phyloP scores from a whole-genome alignment of 2,888 invertebrate species.

The Amblyteles armatorius region DNA sequence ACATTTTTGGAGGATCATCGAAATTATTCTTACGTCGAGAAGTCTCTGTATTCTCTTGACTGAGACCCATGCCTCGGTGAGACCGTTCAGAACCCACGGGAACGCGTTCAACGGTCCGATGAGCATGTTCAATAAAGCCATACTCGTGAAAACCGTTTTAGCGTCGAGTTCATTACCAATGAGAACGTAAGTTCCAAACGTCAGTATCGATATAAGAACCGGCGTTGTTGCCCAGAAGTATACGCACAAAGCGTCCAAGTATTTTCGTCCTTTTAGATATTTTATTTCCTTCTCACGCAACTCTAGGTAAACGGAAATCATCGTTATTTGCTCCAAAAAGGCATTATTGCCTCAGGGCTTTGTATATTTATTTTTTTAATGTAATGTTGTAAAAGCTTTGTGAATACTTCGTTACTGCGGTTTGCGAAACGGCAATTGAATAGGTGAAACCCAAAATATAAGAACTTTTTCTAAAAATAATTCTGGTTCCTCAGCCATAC shows the following conservation, averaged over 20 bases:
- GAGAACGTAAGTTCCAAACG: slow-evolving; percentile 92
- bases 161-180: slow-evolving; percentile 93
- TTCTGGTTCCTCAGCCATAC: slow-evolving; percentile 73
- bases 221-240: slow-evolving; percentile 99
- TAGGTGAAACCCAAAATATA: no score
- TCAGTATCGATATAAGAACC: slow-evolving; percentile 93
- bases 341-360: no score
- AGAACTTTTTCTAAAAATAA: background rate
- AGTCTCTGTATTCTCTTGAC: slow-evolving; percentile 94
- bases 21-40: slow-evolving; percentile 87
- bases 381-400: background rate
- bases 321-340: background rate
- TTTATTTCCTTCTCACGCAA: slow-evolving; percentile 90
- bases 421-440: background rate
- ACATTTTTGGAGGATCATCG: slow-evolving; percentile 22
- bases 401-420: background rate
- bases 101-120: slow-evolving; percentile 98
- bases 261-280: slow-evolving; percentile 94
- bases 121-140: slow-evolving; percentile 97
- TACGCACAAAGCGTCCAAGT: slow-evolving; percentile 98
- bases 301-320: slow-evolving; percentile 83
- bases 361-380: background rate
- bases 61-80: slow-evolving; percentile 98
- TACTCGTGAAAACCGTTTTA: slow-evolving; percentile 96
- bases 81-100: slow-evolving; percentile 98